These are phyloP conservation scores for Pammene aurita DNA, from an alignment of 2,888 invertebrate genomes.

Conservation along the genomic window DNA sequence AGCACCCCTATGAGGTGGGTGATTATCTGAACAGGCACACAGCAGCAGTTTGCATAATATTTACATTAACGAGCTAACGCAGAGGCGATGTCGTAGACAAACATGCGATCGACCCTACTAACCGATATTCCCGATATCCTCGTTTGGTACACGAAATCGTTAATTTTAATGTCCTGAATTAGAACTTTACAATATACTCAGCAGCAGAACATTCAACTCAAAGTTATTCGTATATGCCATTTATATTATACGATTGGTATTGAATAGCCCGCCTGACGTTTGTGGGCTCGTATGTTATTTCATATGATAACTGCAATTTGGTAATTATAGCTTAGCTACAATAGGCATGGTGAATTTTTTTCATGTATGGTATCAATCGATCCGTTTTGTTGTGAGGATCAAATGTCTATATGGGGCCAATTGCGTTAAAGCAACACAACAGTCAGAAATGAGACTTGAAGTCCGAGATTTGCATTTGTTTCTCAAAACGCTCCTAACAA, in stretches of 20 bases:
- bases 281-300: too few relatives aligned
- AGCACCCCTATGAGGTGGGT: constrained; percentile 30
- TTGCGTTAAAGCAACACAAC: too few relatives aligned
- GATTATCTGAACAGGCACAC: constrained; percentile 48
- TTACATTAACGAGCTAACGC: constrained; percentile 56
- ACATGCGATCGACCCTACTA: constrained; percentile 41
- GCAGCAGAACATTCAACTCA: neutral
- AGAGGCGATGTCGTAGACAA: constrained; percentile 42
- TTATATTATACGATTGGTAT: neutral
- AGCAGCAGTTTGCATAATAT: constrained; percentile 62
- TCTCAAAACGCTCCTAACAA: too few relatives aligned
- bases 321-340: too few relatives aligned
- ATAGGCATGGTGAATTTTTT: too few relatives aligned
- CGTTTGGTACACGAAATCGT: constrained; percentile 13
- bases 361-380: too few relatives aligned
- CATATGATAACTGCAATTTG: too few relatives aligned
- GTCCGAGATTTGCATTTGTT: too few relatives aligned
- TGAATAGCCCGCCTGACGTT: too few relatives aligned
- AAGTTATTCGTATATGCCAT: neutral
- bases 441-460: too few relatives aligned
- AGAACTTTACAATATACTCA: neutral
- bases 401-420: too few relatives aligned
- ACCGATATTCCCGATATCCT: constrained; percentile 21
- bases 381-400: too few relatives aligned
- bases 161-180: constrained; percentile 8